These are phyloP conservation scores for Myopa testacea DNA, from an alignment of 2,888 invertebrate species.

Conservation along the genomic window DNA sequence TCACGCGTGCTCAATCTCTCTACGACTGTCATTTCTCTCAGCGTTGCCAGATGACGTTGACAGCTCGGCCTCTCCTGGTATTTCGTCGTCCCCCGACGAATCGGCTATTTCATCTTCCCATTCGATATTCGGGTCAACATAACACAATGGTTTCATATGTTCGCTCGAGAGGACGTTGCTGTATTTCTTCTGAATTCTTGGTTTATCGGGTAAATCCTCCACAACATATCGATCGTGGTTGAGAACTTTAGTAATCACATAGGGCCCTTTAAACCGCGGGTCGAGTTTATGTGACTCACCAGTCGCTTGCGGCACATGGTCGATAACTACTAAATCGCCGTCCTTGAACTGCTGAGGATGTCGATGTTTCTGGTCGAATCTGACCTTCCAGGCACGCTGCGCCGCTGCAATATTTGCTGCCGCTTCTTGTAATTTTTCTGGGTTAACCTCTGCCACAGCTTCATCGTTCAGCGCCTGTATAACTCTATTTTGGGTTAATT, in stretches of 20 bases:
- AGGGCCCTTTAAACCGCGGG: constrained; percentile 39
- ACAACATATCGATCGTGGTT: constrained; percentile 40
- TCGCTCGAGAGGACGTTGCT: constrained; percentile 41
- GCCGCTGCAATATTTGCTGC: background rate
- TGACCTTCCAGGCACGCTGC: constrained; percentile 29
- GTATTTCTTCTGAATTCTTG: constrained; percentile 31
- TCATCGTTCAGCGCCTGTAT: constrained; percentile 32
- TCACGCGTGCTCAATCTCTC: no score
- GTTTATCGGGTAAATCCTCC: constrained; percentile 40
- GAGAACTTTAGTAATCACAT: constrained; percentile 41
- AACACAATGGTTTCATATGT: constrained; percentile 44
- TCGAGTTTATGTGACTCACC: constrained; percentile 42
- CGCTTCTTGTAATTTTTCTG: background rate
- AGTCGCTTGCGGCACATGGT: constrained; percentile 28
- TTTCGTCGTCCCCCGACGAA: constrained; percentile 24
- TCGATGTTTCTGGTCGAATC: constrained; percentile 40
- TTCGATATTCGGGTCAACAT: constrained; percentile 33
- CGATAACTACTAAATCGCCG: constrained; percentile 40
- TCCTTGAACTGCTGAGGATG: constrained; percentile 30
- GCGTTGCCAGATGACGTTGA: background rate
- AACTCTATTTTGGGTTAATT: constrained; percentile 24
- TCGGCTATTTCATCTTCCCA: background rate
- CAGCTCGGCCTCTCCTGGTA: constrained; percentile 12
- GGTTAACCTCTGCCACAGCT: background rate
- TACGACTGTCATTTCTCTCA: no score